Base-by-base conservation (phyloP, 2,888 invertebrate species). In the Clostera curtula region DNA sequence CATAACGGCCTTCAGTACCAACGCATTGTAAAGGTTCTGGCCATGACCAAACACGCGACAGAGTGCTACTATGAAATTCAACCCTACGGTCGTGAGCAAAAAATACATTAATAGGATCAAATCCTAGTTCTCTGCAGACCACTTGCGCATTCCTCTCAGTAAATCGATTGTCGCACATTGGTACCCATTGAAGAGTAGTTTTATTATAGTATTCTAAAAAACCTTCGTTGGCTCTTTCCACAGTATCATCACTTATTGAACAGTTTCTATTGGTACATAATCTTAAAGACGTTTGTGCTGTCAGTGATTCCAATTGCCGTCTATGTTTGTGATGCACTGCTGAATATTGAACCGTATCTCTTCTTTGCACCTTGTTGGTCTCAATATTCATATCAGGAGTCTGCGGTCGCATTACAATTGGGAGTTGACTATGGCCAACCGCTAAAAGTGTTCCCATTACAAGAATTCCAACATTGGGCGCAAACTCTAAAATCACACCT, bases 61-160 rank as follows among this genome's bases (percentile, higher is more conserved):
- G 74, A 0, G 95, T 93, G 54, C 94, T 94, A 24, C 93, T 93
- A 67, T 96, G 95, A 54, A 93, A 93, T 62, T 97, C 96, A 40
- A 95, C 91, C 42, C 97, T 84, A 3, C 90, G 88, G 44, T 93
- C 96, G 49, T 93, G 90, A 14, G 93, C 91, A 40, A 97, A 93
- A 61, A 93, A 95, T 0, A 95, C 91, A 63, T 97, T 96, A 13
- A 96, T 86, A 0, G 93, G 90, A 65, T 96, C 94, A 55, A 91
- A 92, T 5, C 97, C 97, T 21, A 99, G 75, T 65, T 98, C 95
- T 11, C 95, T 87, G 59, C 99, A 99, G 0, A 97, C 96, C 0
- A 98, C 98, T 85, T 97, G 93, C 3, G 97, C 98, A 63, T 98
- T 98, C 51, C 97, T 88, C 65, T 98, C 96, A 0, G 97, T 97